A percentile compares a stretch with the other conserved stretches of the same genome.
phyloP scores from a whole-genome alignment of 2,797 vertebrate species.

The Staurois parvus region DNA sequence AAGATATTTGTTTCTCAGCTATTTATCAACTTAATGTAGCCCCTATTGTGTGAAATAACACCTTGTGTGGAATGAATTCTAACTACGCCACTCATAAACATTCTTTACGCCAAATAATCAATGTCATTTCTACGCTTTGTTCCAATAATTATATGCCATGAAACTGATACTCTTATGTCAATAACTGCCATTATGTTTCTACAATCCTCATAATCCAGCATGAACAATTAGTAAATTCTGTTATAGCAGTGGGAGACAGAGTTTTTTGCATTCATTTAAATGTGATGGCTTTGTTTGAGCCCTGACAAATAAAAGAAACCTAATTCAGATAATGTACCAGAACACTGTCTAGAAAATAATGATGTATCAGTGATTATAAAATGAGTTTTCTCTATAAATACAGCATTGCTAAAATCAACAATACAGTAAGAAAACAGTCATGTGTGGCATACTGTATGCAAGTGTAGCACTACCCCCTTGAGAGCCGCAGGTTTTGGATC shows the following conservation, averaged over 20 bases:
- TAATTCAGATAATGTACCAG: too few species aligned
- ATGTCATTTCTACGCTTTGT: slow-evolving; percentile 30
- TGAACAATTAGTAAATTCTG: neutral
- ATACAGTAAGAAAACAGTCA: too few species aligned
- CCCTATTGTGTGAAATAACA: slow-evolving; percentile 4
- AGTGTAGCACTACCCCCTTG: too few species aligned
- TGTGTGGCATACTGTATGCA: too few species aligned
- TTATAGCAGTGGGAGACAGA: neutral
- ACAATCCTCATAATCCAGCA: neutral
- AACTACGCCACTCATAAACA: slow-evolving; percentile 24
- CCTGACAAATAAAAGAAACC: neutral
- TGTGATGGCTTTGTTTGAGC: neutral
- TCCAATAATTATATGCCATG: slow-evolving; percentile 23
- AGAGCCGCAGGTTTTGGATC: too few species aligned
- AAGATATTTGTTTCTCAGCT: neutral
- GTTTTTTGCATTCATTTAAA: neutral
- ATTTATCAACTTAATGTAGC: slow-evolving; percentile 17
- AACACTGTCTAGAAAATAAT: too few species aligned
- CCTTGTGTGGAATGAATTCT: slow-evolving; percentile 2
- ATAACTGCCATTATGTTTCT: slow-evolving; percentile 18
- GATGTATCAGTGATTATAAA: too few species aligned
- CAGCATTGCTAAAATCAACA: too few species aligned
- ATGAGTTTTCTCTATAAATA: too few species aligned
- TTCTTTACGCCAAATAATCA: slow-evolving; percentile 8
- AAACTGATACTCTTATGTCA: slow-evolving; percentile 4